These are phyloP conservation scores for Nesometra sesokonis DNA, from an alignment of 35 echinoderm and acorn worm species.

Conservation along the genomic window DNA sequence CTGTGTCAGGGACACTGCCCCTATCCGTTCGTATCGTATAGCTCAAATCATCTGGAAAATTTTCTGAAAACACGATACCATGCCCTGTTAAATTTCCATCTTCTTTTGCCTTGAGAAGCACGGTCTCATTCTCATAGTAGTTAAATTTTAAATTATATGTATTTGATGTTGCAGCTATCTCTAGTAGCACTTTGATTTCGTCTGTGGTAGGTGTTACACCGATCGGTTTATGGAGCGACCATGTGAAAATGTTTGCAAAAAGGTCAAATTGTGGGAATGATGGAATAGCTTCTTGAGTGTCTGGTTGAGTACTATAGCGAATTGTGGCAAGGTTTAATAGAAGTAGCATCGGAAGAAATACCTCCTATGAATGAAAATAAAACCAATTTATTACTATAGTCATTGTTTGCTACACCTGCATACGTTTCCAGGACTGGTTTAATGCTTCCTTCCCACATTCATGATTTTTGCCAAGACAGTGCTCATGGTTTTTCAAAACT, in stretches of 20 bases:
- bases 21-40: conserved; percentile 30
- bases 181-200: not conserved
- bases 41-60: conserved; percentile 23
- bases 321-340: conserved; percentile 10
- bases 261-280: not conserved
- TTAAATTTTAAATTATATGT: not conserved
- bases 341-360: conserved; percentile 23
- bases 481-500: too few species aligned
- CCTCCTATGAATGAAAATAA: not conserved
- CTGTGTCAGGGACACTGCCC: not conserved
- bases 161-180: not conserved
- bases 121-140: conserved; percentile 3
- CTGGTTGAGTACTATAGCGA: conserved; percentile 2
- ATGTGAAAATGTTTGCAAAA: not conserved
- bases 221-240: not conserved
- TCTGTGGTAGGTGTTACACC: conserved; percentile 12
- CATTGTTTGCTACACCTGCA: not conserved
- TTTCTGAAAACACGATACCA: conserved; percentile 18
- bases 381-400: not conserved
- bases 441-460: not conserved
- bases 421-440: not conserved
- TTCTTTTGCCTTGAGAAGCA: not conserved
- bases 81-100: not conserved
- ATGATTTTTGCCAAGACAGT: not conserved
- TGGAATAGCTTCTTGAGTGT: not conserved